Base-by-base conservation (phyloP, 2,797 vertebrate genomes). In the Nothura maculosa region DNA sequence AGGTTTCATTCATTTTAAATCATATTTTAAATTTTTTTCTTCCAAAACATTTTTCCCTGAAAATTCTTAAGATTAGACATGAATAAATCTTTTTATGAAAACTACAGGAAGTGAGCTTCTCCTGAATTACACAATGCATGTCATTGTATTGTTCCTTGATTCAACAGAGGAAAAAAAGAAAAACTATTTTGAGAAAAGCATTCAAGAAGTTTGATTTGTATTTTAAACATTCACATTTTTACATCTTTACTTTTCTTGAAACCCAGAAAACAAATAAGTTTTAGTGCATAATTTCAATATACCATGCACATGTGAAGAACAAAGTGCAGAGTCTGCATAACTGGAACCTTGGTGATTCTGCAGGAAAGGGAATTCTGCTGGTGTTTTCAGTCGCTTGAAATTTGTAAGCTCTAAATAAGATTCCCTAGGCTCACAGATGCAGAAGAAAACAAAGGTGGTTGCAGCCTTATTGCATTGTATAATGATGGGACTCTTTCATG, bases 241-340 rank as follows among this genome's bases (percentile, higher is more conserved):
- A 38, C 38, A 38, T 38, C 38, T 38, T 38, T 38, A 3, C 13
- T 54, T 70, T 69, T 74, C 66, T 57, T 42, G 1, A 54, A 43
- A 82, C 18, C 13, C 22, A 38, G 14, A 11, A 43, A 9, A 16
- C 43, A 75, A 57, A 3, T 18, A 32, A 78, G 4, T 61, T 77
- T 12, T 62, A 6, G 28, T 42, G 14, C 0, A 0, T 72, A 14
- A 20, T 58, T 52, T 54, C 6, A 72, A 61, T 21, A 18, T 22
- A 3, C 4, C 38, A 7, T 5, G 6, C 20, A 11, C 1, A 1
- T 38, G 18, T 45, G 16, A 84, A 79, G 38, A 67, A 12, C 18
- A 40, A 42, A 10, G 15, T 25, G n/a, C 14, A 55, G 47, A 70
- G 4, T 34, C 8, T 32, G 19, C 68, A 8, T 78, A 30, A 52